These are phyloP conservation scores for Hyposoter didymator DNA, from an alignment of 2,888 invertebrate genomes.

Conservation along the genomic window DNA sequence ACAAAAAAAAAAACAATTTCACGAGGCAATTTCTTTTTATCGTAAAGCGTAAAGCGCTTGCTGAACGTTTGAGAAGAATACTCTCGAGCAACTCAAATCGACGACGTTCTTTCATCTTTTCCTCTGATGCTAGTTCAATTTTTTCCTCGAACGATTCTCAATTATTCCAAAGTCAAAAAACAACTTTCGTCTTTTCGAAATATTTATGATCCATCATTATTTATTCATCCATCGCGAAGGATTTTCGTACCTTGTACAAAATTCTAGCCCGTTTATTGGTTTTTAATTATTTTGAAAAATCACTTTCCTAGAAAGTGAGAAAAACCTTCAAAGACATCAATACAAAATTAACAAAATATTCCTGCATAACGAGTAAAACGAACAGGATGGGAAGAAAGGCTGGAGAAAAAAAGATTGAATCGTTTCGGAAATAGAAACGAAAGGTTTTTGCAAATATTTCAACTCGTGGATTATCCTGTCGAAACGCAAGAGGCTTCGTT, in stretches of 20 bases:
- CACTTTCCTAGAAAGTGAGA: neutral
- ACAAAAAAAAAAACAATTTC: neutral
- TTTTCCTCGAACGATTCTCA: neutral
- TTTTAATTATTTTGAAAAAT: neutral
- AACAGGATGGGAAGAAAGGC: neutral
- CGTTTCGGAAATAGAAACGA: neutral
- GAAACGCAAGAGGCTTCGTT: constrained; percentile 29
- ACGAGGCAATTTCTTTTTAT: neutral
- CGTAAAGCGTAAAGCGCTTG: constrained; percentile 25
- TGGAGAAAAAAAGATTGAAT: neutral
- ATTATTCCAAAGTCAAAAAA: constrained; percentile 9
- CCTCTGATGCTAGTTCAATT: neutral
- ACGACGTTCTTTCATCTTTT: neutral
- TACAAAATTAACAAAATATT: neutral
- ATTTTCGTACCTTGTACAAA: neutral
- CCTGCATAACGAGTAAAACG: neutral
- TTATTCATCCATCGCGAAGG: neutral
- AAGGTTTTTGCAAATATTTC: neutral
- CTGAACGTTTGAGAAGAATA: neutral
- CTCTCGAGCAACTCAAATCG: neutral
- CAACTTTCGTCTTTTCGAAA: neutral
- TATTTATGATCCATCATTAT: neutral
- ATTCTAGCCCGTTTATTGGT: neutral
- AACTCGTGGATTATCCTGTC: constrained; percentile 2
- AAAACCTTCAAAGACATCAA: neutral